These are phyloP conservation scores for Frieseomelitta varia DNA, from an alignment of 1,140 invertebrate genomes.

Conservation along the genomic window DNA sequence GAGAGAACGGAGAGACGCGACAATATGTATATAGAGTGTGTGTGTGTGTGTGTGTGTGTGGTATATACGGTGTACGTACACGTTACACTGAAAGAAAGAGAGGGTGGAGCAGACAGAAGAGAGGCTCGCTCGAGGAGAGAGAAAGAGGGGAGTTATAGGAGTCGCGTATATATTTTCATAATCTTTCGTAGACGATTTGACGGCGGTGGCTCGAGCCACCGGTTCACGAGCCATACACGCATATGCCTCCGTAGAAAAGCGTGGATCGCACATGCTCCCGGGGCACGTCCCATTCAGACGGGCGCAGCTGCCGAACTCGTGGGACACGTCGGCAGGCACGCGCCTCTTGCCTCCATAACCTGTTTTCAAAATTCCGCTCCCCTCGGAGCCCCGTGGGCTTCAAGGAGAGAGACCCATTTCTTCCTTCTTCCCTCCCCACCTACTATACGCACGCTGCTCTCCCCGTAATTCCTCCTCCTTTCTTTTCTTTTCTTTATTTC, in stretches of 20 bases:
- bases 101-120: conserved; percentile 6
- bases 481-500: neutral
- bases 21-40: neutral
- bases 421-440: conserved; percentile 20
- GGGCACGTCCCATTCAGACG: conserved; percentile 56
- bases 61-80: no score
- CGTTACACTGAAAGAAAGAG: neutral
- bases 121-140: neutral
- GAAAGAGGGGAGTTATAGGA: neutral
- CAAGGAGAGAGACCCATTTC: conserved; percentile 32
- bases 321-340: conserved; percentile 53
- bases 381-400: no score
- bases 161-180: conserved; percentile 41
- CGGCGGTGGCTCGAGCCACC: conserved; percentile 35
- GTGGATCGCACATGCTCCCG: conserved; percentile 56
- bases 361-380: conserved; percentile 54
- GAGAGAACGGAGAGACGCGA: no score
- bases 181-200: conserved; percentile 44
- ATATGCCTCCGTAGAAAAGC: conserved; percentile 51
- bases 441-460: neutral
- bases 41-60: no score
- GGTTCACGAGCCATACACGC: conserved; percentile 33
- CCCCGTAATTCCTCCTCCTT: no score
- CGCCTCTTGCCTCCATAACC: conserved; percentile 56
- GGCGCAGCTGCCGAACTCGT: conserved; percentile 52